These are phyloP conservation scores for Caloenas nicobarica DNA, from an alignment of 2,113 vertebrate genomes.

Conservation along the genomic window DNA sequence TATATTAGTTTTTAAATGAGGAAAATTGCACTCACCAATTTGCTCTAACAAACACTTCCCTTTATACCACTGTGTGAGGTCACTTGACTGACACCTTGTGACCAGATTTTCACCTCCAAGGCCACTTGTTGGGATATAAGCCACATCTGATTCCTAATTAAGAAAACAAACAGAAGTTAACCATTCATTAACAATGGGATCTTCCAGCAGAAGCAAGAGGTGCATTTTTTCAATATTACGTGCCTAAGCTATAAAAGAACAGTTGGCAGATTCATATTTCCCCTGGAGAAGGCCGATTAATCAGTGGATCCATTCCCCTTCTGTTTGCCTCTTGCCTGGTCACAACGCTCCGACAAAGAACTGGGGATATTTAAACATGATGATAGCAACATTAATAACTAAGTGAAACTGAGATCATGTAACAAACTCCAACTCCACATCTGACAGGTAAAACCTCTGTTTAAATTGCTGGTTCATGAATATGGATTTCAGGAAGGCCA, in stretches of 20 bases:
- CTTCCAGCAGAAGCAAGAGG: neutral
- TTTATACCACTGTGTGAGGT: slow-evolving; percentile 91
- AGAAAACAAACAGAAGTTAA: slow-evolving; percentile 20
- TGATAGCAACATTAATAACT: neutral
- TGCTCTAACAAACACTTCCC: slow-evolving; percentile 92
- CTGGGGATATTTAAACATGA: neutral
- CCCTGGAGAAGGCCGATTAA: neutral
- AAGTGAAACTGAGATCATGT: neutral
- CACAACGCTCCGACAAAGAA: neutral
- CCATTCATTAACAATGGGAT: neutral
- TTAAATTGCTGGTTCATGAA: neutral
- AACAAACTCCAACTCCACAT: neutral
- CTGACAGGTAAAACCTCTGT: neutral
- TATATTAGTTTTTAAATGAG: neutral
- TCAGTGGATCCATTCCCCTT: neutral
- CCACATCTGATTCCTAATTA: slow-evolving; percentile 91
- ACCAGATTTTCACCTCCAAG: slow-evolving; percentile 94
- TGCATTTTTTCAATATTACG: neutral
- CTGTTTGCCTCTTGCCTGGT: neutral
- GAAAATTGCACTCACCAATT: slow-evolving; percentile 82
- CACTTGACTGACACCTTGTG: slow-evolving; percentile 78
- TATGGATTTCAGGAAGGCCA: neutral
- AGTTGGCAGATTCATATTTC: neutral
- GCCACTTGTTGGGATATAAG: slow-evolving; percentile 94
- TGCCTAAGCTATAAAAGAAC: neutral